A percentile compares a stretch with the other conserved stretches of the same genome.
Conservation (phyloP, 2,797 vertebrate genomes). For the Argya squamiceps region DNA sequence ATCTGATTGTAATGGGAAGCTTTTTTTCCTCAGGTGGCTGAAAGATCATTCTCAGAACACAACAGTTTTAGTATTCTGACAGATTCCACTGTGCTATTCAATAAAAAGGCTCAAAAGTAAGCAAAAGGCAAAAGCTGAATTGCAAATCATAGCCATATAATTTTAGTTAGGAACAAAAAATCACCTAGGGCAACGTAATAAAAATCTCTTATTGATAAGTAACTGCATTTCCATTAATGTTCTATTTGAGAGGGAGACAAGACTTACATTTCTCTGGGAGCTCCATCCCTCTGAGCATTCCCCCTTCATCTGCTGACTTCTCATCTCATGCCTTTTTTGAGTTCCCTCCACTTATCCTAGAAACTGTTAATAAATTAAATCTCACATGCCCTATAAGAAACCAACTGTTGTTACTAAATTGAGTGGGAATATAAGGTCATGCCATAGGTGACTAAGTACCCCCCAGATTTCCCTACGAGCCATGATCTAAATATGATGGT, state of each 20-base stretch:
- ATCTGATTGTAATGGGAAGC: background rate
- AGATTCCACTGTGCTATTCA: background rate
- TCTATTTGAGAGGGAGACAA: slow-evolving; percentile 1
- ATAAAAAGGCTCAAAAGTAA: background rate
- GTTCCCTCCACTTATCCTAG: slow-evolving; percentile 60
- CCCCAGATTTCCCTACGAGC: slow-evolving; percentile 70
- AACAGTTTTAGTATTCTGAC: background rate
- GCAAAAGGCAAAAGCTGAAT: background rate
- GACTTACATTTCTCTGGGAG: slow-evolving; percentile 71
- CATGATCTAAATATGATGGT: slow-evolving; percentile 80
- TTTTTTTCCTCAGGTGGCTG: background rate
- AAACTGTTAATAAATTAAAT: slow-evolving; percentile 67
- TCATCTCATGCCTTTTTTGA: slow-evolving; percentile 12
- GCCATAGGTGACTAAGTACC: slow-evolving; percentile 78
- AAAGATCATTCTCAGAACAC: background rate
- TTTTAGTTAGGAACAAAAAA: background rate
- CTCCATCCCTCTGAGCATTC: background rate
- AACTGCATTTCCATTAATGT: background rate
- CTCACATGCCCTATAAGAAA: slow-evolving; percentile 62
- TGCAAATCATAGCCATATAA: background rate
- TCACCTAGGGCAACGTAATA: accelerated
- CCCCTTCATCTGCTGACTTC: background rate
- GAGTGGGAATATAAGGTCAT: slow-evolving; percentile 77
- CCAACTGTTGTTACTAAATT: slow-evolving; percentile 78
- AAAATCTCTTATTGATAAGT: background rate